Percentiles rank a stretch among this genome's conserved stretches.
Conservation (phyloP, 2,113 vertebrate species). For the Smithornis capensis region DNA sequence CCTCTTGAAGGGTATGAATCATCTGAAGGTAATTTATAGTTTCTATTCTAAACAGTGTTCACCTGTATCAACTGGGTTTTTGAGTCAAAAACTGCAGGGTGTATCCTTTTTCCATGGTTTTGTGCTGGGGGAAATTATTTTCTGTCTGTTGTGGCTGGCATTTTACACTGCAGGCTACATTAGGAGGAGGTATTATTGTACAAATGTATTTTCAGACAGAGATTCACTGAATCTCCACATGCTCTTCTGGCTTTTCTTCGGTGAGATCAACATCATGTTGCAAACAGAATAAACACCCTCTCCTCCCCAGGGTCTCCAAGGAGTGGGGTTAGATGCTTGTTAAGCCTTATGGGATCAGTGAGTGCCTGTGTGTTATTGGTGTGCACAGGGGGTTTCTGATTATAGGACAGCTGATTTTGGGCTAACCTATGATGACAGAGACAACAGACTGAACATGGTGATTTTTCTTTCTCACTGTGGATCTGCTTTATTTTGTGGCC, state of each 20-base stretch:
- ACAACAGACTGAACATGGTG: not conserved
- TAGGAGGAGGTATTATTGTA: not conserved
- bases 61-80: not conserved
- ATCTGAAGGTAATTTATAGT: not conserved
- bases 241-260: not conserved
- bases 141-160: not conserved
- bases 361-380: not conserved
- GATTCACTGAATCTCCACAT: not conserved
- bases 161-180: not conserved
- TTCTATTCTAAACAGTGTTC: not conserved
- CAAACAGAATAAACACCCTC: not conserved
- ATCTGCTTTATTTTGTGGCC: not conserved
- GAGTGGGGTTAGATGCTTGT: accelerated
- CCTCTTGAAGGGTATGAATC: not conserved
- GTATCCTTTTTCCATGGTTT: not conserved
- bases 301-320: not conserved
- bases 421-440: not conserved
- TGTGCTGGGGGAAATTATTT: not conserved
- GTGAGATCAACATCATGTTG: not conserved
- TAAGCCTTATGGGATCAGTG: accelerated
- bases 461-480: not conserved
- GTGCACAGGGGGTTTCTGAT: not conserved
- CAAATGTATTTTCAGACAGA: not conserved
- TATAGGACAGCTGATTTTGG: not conserved
- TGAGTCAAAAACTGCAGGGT: not conserved